Percentiles rank a stretch among this genome's conserved stretches.
Conservation (phyloP, 2,888 invertebrate species). For the Galeopsomyia nigrocyanea region DNA sequence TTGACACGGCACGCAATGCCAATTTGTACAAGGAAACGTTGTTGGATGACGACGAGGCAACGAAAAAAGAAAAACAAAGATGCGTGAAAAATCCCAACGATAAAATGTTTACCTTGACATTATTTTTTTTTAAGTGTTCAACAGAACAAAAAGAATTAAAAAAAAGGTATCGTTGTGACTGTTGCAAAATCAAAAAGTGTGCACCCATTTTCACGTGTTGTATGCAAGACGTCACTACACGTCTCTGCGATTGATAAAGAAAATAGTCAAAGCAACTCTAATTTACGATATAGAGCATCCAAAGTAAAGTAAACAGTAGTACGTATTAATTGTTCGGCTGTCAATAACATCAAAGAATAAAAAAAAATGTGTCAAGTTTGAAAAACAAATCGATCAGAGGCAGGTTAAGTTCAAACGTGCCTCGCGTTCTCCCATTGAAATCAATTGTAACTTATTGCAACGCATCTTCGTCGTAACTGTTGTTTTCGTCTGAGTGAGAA, state of each 20-base stretch:
- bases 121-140: not conserved
- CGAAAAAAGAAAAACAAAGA: conserved; percentile 7
- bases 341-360: not conserved
- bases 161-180: not conserved
- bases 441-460: conserved; percentile 14
- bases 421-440: not conserved
- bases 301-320: no score
- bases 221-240: no score
- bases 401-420: conserved; percentile 28
- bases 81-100: not conserved
- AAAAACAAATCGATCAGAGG: conserved; percentile 40
- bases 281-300: no score
- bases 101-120: conserved; percentile 9
- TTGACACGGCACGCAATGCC: conserved; percentile 31
- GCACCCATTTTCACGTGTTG: not conserved
- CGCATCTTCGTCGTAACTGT: no score
- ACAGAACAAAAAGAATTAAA: not conserved
- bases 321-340: not conserved
- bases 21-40: conserved; percentile 24
- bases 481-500: no score
- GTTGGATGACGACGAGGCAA: not conserved
- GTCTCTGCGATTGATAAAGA: no score
- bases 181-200: conserved; percentile 3
- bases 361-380: conserved; percentile 28
- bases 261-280: no score